Conservation (phyloP, 2,888 invertebrate species). For the Empis livida region DNA sequence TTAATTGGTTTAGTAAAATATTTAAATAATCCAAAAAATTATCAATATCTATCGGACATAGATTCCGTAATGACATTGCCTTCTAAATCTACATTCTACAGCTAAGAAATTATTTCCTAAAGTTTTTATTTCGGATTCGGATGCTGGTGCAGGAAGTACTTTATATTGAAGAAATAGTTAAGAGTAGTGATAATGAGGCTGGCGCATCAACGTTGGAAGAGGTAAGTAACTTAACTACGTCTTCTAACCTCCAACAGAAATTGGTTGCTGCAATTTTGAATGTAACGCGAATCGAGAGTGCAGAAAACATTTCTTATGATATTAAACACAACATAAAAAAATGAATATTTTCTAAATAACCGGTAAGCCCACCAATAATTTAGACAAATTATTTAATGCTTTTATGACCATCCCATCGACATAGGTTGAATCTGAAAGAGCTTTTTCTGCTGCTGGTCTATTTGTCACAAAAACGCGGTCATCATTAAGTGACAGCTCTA, state of each 20-base stretch:
- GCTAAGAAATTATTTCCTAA: background rate
- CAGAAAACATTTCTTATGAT: background rate
- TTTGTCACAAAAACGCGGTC: no score
- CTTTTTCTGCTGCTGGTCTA: no score
- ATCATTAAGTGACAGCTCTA: no score
- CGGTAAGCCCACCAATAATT: no score
- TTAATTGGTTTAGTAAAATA: background rate
- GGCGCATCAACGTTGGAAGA: background rate
- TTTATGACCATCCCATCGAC: no score
- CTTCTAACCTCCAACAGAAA: background rate
- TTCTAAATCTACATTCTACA: background rate
- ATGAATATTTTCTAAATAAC: background rate
- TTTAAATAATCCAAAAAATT: no score
- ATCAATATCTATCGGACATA: background rate
- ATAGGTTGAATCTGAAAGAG: no score
- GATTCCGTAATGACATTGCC: background rate
- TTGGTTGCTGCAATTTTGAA: no score
- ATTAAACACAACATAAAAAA: background rate
- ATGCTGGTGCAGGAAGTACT: background rate
- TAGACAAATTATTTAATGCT: no score
- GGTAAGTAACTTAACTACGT: background rate
- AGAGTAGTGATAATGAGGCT: no score
- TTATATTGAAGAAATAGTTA: background rate
- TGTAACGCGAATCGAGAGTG: no score
- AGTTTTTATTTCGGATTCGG: background rate